These are phyloP conservation scores for Zoroaster sp. DNA, from an alignment of 53 echinoderm and acorn worm species.

Conservation along the genomic window DNA sequence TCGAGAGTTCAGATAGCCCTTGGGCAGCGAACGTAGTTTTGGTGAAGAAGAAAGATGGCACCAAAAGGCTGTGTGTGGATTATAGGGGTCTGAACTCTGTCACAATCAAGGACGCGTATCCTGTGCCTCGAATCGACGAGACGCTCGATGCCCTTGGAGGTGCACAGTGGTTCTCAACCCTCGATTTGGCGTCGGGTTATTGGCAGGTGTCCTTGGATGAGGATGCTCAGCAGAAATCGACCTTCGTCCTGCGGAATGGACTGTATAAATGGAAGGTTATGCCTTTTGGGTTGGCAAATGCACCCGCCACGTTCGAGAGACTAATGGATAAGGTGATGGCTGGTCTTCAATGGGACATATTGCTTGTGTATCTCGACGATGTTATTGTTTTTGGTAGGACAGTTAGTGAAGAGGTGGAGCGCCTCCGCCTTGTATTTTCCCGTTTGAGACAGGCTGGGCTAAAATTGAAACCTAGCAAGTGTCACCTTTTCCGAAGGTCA, in stretches of 20 bases:
- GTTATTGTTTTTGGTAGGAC: too few relatives aligned
- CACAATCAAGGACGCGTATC: slow-evolving; percentile 10
- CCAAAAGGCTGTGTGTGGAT: too few relatives aligned
- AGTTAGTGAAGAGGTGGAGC: not conserved
- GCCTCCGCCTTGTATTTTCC: not conserved
- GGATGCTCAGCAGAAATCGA: not conserved
- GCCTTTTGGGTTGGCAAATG: not conserved
- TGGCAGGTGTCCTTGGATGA: slow-evolving; percentile 13
- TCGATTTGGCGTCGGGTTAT: too few relatives aligned
- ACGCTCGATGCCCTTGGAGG: too few relatives aligned
- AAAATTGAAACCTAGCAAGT: slow-evolving; percentile 22
- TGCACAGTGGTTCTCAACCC: too few relatives aligned
- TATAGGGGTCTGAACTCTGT: not conserved
- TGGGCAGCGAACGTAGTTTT: slow-evolving; percentile 56
- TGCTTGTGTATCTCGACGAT: slow-evolving; percentile 33
- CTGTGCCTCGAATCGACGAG: too few relatives aligned
- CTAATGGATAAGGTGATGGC: slow-evolving; percentile 8
- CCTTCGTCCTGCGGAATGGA: slow-evolving; percentile 9
- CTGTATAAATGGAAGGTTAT: not conserved
- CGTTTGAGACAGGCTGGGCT: slow-evolving; percentile 5
- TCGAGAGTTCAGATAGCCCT: slow-evolving; percentile 58
- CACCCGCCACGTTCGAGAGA: slow-evolving; percentile 31
- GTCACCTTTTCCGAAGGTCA: not conserved
- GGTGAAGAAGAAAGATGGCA: slow-evolving; percentile 47
- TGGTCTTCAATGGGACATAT: slow-evolving; percentile 11